Percentiles rank a stretch among this genome's conserved stretches.
These are phyloP conservation scores for Xanthorhoe spadicearia DNA, from an alignment of 2,888 invertebrate genomes.

Conservation along the genomic window DNA sequence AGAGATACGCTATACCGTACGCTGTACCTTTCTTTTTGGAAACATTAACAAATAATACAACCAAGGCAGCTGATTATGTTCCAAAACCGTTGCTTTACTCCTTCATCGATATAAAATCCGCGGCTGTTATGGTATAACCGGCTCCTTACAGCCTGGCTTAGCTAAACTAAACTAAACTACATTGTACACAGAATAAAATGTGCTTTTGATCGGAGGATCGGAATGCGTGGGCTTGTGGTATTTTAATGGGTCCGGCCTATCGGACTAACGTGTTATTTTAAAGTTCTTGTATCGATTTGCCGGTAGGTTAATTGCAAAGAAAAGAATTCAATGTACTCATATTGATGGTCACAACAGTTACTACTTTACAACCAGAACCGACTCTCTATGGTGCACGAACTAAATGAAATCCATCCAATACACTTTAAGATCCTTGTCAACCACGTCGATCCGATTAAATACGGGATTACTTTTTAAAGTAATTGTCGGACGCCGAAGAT, in stretches of 20 bases:
- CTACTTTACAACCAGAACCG: neutral
- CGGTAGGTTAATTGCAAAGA: slow-evolving; percentile 32
- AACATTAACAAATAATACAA: slow-evolving; percentile 40
- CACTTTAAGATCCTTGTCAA: slow-evolving; percentile 25
- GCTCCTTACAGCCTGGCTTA: slow-evolving; percentile 30
- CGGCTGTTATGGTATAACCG: slow-evolving; percentile 53
- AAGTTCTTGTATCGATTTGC: slow-evolving; percentile 38
- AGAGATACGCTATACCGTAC: neutral
- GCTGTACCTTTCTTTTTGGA: slow-evolving; percentile 10
- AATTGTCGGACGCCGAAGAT: slow-evolving; percentile 33
- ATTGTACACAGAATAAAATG: slow-evolving; percentile 47
- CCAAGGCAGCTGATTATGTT: slow-evolving; percentile 38
- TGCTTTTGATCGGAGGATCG: slow-evolving; percentile 47
- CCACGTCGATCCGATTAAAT: slow-evolving; percentile 38
- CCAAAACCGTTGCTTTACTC: slow-evolving; percentile 42
- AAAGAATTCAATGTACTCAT: slow-evolving; percentile 28
- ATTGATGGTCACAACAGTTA: neutral
- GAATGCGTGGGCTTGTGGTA: slow-evolving; percentile 62
- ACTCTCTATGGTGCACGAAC: neutral
- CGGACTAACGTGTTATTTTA: slow-evolving; percentile 47
- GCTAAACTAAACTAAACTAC: slow-evolving; percentile 46
- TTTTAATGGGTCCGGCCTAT: slow-evolving; percentile 65
- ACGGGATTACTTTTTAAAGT: slow-evolving; percentile 31
- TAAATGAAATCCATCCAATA: neutral
- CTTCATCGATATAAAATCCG: slow-evolving; percentile 51